These are phyloP conservation scores for Yasuhikotakia modesta DNA, from an alignment of 2,797 vertebrate species.

Conservation along the genomic window DNA sequence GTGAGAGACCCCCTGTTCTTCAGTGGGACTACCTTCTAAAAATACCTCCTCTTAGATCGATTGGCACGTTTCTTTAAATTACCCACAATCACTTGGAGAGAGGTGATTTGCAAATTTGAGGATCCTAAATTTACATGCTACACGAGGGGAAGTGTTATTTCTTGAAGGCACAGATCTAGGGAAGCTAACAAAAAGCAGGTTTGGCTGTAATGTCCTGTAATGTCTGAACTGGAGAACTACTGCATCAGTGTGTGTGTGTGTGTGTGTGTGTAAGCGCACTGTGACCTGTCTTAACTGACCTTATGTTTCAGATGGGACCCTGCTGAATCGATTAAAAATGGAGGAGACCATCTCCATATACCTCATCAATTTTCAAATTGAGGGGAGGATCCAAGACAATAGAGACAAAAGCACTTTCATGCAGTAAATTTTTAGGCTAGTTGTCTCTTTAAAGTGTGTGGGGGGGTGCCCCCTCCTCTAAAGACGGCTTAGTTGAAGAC, in stretches of 20 bases:
- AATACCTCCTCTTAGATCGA: conserved; percentile 59
- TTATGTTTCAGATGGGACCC: conserved; percentile 63
- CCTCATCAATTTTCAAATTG: conserved; percentile 21
- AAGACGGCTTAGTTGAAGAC: too few relatives aligned
- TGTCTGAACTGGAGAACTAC: not conserved
- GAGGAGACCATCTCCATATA: conserved; percentile 72
- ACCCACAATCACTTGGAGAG: conserved; percentile 58
- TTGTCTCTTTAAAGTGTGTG: too few relatives aligned
- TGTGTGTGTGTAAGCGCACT: conserved; percentile 43
- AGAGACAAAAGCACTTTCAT: conserved; percentile 19
- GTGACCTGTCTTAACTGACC: conserved; percentile 65
- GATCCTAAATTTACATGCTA: conserved; percentile 53
- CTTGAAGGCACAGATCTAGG: conserved; percentile 34
- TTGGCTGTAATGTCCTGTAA: conserved; percentile 10
- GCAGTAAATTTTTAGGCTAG: too few relatives aligned
- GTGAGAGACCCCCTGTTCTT: conserved; percentile 44
- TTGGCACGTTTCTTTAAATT: conserved; percentile 59
- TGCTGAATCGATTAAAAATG: conserved; percentile 72
- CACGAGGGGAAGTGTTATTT: conserved; percentile 24
- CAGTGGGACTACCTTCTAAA: conserved; percentile 54
- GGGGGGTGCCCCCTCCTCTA: too few relatives aligned
- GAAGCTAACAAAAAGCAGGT: conserved; percentile 22
- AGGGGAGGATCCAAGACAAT: too few relatives aligned
- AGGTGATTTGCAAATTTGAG: conserved; percentile 56
- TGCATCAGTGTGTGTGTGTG: not conserved